These are phyloP conservation scores for Asbolus verrucosus DNA, from an alignment of 1,140 invertebrate species.

Conservation along the genomic window DNA sequence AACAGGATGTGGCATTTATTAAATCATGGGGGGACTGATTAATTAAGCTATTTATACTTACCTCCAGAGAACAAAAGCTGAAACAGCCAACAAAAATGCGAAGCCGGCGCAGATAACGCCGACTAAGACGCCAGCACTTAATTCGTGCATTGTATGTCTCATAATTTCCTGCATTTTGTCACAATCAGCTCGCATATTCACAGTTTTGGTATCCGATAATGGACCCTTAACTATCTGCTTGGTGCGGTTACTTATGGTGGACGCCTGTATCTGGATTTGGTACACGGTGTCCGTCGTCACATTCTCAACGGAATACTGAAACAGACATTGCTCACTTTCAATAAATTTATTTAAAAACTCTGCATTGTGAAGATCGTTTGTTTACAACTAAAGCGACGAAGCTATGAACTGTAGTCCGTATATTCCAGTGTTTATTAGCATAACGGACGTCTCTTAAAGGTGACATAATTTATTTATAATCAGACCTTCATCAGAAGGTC, in stretches of 20 bases:
- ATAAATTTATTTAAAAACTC: too few relatives aligned
- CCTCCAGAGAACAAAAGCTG: constrained; percentile 83
- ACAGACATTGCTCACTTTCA: too few relatives aligned
- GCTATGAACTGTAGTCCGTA: too few relatives aligned
- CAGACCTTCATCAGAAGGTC: not conserved
- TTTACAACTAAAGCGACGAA: too few relatives aligned
- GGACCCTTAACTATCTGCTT: constrained; percentile 75
- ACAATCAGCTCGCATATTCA: constrained; percentile 77
- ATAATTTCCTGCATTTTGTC: constrained; percentile 72
- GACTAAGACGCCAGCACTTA: constrained; percentile 79
- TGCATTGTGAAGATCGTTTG: not conserved
- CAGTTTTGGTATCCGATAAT: constrained; percentile 73
- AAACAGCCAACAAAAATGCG: constrained; percentile 77
- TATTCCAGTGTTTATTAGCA: too few relatives aligned
- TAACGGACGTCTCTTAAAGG: not conserved
- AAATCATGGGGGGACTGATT: constrained; percentile 28
- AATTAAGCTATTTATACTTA: constrained; percentile 65
- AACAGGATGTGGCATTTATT: constrained; percentile 27
- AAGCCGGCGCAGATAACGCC: constrained; percentile 80
- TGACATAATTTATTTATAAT: not conserved
- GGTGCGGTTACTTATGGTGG: constrained; percentile 76
- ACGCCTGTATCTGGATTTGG: constrained; percentile 79
- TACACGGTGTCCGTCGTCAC: constrained; percentile 81
- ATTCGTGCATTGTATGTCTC: constrained; percentile 71
- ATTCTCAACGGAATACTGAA: constrained; percentile 79